Base-by-base conservation (phyloP, 1,140 invertebrate genomes). In the Panonychus citri region DNA sequence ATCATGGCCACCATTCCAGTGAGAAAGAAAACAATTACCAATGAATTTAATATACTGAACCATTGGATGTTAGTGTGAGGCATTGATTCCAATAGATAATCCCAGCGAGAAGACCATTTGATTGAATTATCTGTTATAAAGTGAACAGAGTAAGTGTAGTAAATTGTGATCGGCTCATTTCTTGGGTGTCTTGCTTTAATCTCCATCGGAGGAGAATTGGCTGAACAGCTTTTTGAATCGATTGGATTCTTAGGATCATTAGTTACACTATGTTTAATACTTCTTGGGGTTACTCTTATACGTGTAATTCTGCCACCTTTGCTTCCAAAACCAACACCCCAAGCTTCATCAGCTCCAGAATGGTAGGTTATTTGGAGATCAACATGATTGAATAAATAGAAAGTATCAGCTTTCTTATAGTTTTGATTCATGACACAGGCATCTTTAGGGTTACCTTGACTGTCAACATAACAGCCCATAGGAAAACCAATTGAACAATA, bases 1-100 rank as follows among this genome's bases (percentile, higher is more conserved):
- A 98, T 98, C 91, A 98, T 97, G 13, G 91, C 94, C 15, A 97
- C 90, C 93, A 99, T 98, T 62, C 93, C 94, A 63, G 89, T 93
- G 53, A 78, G 62, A 65, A 77, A 77, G n/a, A 77, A 62, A 3
- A 77, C 76, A 63, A 78, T 77, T 15, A 77, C 75, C 54, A 78
- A 63, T 13, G 73, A 75, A 61, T 78, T 77, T 64, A 77, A 66
- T 59, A 76, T 77, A 56, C 62, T 64, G 66, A 98, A 97, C 93
- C 93, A 97, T 69, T 97, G 93, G 63, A 98, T 98, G 71, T 97
- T 96, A 0, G 90, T 90, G 65, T 96, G 88, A 0, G 88, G 89
- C 81, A 94, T 93, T 2, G 90, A 94, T 69, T 96, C 88, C 49
- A 99, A 72, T 60, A 99, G 94, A 67, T 98, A 98, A 74, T 99